These are phyloP conservation scores for Aphaenogaster rudis DNA, from an alignment of 1,140 invertebrate species.

Conservation along the genomic window DNA sequence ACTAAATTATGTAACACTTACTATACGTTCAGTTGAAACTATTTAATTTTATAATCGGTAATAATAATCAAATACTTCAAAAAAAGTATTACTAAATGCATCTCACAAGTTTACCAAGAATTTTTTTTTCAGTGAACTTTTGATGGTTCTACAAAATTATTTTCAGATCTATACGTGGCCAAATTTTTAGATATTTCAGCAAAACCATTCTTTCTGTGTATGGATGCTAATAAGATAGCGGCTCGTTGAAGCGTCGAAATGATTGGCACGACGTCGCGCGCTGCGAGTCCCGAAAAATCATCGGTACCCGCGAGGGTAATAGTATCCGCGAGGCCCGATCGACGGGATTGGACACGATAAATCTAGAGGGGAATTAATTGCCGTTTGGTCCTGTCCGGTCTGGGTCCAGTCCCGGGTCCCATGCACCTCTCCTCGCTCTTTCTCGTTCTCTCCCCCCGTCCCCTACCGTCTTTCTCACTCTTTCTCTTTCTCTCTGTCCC, in stretches of 20 bases:
- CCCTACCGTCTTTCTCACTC: background rate
- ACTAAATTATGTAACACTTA: no score
- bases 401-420: constrained; percentile 76
- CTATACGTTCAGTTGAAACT: no score
- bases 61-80: no score
- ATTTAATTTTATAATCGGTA: no score
- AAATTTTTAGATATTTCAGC: no score
- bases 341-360: constrained; percentile 83
- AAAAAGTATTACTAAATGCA: no score
- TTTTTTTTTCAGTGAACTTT: no score
- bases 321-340: constrained; percentile 76
- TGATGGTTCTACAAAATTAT: no score
- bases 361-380: constrained; percentile 85
- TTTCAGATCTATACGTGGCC: no score
- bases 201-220: no score
- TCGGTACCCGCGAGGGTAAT: constrained; percentile 75
- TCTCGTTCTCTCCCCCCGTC: constrained; percentile 51
- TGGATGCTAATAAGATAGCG: background rate
- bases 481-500: constrained; percentile 25
- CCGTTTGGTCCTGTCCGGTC: constrained; percentile 80
- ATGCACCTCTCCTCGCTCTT: constrained; percentile 63
- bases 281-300: constrained; percentile 63
- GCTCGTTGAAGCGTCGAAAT: constrained; percentile 70
- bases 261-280: constrained; percentile 61
- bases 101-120: no score